Evolutionary conservation across 2,797 vertebrate genomes (phyloP), one percentile per base, ranked within the genome.

Genomic region (Diglossa cyanea): DNA sequence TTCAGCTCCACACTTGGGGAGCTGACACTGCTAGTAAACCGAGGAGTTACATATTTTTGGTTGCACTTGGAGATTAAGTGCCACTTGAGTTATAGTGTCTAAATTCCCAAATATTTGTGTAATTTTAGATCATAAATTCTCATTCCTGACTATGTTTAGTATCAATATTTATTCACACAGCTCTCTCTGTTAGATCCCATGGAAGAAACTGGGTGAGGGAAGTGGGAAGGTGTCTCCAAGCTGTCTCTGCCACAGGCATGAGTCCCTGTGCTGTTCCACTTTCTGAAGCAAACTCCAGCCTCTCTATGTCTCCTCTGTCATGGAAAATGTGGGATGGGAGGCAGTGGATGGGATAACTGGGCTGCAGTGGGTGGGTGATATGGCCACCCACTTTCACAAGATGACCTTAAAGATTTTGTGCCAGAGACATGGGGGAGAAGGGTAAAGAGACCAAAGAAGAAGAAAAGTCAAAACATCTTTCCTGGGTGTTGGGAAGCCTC

Each of bases 131-230:
- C 81, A 60, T 50, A 81, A 91, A 96, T 96, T 96, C 88, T 77
- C 58, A 66, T 94, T 91, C 66, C 65, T 93, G 94, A 79, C 88
- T 97, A 78, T 83, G 77, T 96, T 96, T 93, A 66, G 31, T 93
- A 90, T 94, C 97, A 98, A 97, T 74, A 95, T 96, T 96, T 96
- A 95, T 96, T 76, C 86, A 62, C 39, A 61, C 60, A 90, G 39
- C 45, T 73, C 65, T 95, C 75, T 35, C 84, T 75, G 77, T 88
- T 91, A 85, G 40, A 90, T 96, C 40, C 77, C 77, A 68, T 51
- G 92, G 71, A 93, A 94, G 42, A 93, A 67, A 80, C 40, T 51
- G 28, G 11, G 31, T 0, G 7, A 39, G 65, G 26, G 39, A 31
- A 66, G 33, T 40, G 31, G 19, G 57, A 74, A 86, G 35, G 67